Base-by-base conservation (phyloP, 1,140 invertebrate species). In the Akabosia matsudoensis region DNA sequence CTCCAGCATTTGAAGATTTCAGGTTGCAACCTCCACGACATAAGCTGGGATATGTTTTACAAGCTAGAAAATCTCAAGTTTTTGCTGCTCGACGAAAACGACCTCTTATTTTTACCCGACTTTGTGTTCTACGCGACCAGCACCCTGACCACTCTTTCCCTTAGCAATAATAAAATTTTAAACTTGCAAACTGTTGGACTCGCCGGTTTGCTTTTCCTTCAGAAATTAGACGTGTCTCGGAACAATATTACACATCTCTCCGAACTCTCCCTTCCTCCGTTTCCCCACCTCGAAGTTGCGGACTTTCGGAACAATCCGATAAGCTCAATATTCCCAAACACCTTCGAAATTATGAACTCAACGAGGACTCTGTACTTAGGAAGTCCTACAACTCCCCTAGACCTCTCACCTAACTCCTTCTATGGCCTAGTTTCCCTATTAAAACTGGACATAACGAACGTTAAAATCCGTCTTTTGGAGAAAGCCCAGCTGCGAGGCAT, bases 41-140 rank as follows among this genome's bases (percentile, higher is more conserved):
- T 91, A 74, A 87, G 88, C 73, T 91, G 90, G 89, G 88, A 91
- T 82, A 90, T 91, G 88, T 91, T 91, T 80, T 88, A 90, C 74
- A 89, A 89, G 18, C 82, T 91, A 1, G 81, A 85, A 1, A 88
- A 86, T 71, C 80, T 91, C 13, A 84, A 88, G 75, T 88, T 88
- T 79, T 84, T 91, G 22, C 88, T 89, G 28, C 80, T 91, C 33
- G 89, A 90, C 67, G 86, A 86, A 74, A 91, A 91, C 79, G 85
- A 87, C 54, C 85, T 91, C 10, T 85, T 86, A 79, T 88, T 89
- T 61, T 87, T 91, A 64, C 89, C 90, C 13, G 87, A 90, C 70
- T 91, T 91, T 82, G 88, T 89, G 22, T 90, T 91, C 78, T 90
- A 90, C 81, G 90, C 90, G 1, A 89, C 90, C 0, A 87, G 88